Evolutionary conservation across 2,797 vertebrate genomes (phyloP).

Genomic region (Cyclura pinguis): DNA sequence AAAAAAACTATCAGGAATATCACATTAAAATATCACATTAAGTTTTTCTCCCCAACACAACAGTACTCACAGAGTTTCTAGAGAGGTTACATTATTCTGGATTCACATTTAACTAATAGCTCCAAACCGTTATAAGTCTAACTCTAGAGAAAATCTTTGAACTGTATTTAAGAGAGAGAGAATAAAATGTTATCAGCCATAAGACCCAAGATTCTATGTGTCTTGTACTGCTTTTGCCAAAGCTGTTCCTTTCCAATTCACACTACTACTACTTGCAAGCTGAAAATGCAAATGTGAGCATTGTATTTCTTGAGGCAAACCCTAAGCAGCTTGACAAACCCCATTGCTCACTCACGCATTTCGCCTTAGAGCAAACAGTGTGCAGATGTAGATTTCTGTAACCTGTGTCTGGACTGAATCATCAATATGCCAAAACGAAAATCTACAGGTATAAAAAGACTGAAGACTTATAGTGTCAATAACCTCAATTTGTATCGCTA

Average conservation of each 20-base stretch:
- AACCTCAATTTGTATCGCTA: slow-evolving; percentile 55
- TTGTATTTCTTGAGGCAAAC: background rate
- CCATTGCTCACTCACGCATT: slow-evolving; percentile 24
- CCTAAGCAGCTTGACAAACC: slow-evolving; percentile 28
- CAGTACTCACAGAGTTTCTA: background rate
- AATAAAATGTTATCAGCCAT: background rate
- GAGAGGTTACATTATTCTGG: slow-evolving; percentile 43
- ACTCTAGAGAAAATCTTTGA: background rate
- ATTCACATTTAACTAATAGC: slow-evolving; percentile 60
- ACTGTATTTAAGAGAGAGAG: background rate
- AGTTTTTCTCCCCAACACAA: background rate
- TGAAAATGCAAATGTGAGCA: slow-evolving; percentile 60
- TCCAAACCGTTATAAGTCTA: background rate
- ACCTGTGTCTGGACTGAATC: slow-evolving; percentile 48
- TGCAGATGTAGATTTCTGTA: slow-evolving; percentile 51
- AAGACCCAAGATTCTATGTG: background rate
- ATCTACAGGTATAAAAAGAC: slow-evolving; percentile 52
- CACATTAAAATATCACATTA: background rate
- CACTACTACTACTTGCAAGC: slow-evolving; percentile 60
- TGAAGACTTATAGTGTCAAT: slow-evolving; percentile 55
- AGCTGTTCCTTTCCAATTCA: slow-evolving; percentile 61
- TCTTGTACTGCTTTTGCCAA: background rate
- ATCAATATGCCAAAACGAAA: slow-evolving; percentile 58
- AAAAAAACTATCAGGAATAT: background rate
- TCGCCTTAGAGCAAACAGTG: slow-evolving; percentile 35